Evolutionary conservation across 2,797 vertebrate genomes (phyloP), one percentile per base, ranked within the genome.

Genomic region (Paratrypauchen microcephalus): DNA sequence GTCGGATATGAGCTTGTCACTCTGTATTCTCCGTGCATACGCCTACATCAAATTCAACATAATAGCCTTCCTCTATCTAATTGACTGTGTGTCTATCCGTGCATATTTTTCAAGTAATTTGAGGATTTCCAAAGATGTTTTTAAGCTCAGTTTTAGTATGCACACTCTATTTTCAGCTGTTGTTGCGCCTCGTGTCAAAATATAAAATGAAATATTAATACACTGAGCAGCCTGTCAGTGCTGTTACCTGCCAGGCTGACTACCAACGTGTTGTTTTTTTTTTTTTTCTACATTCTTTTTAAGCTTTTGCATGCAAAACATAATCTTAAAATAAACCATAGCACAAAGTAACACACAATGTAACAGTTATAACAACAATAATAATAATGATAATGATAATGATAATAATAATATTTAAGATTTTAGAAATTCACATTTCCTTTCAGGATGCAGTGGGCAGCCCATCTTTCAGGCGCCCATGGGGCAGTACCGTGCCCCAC

Each of bases 161-260:
- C 57, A 81, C 19, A 81, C 69, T 72, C 75, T 73, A 74, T 85
- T 82, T 82, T 71, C 74, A 69, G 76, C 69, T 60, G 57, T 59
- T 72, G 70, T 72, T 73, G 70, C 76, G 68, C 71, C 59, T 75
- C 65, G 67, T 74, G 75, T 79, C 74, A 78, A 73, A 76, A 72
- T 63, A 60, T 45, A 19, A 69, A 28, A 69, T 82, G 65, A 77
- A 87, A 85, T 84, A 86, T 80, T 83, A 79, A 84, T 81, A 60
- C 52, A 61, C 66, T 65, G 62, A 12, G 30, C 57, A 59, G 61
- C 71, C 61, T 82, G 76, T 77, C 77, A 62, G 62, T 8, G 23
- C 39, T 0, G 55, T 83, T 74, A 73, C 72, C 77, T 71, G 68
- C 75, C 66, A 71, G 48, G 61, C 36, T 39, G 60, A 16, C 5